phyloP scores from a whole-genome alignment of 2,797 vertebrate species.

The Vespertilio murinus region DNA sequence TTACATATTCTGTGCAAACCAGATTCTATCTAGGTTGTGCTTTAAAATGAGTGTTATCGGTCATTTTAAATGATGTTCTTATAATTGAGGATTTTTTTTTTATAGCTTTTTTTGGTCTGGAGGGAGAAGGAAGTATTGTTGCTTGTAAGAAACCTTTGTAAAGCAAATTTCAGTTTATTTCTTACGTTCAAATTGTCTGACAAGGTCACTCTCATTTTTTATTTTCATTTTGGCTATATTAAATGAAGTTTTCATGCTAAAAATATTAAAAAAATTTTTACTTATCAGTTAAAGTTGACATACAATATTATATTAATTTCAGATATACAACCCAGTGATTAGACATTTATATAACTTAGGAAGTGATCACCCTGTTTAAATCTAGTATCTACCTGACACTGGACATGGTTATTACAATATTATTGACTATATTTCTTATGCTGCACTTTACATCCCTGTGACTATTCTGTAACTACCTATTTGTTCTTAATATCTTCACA shows the following conservation, averaged over 20 bases:
- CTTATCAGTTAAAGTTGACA: neutral
- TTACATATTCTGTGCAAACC: neutral
- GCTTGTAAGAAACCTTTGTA: neutral
- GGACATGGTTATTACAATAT: neutral
- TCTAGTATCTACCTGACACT: neutral
- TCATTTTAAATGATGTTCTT: neutral
- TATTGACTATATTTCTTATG: neutral
- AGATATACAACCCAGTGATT: neutral
- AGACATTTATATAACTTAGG: neutral
- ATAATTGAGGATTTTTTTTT: neutral
- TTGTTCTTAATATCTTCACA: neutral
- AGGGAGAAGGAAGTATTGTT: neutral
- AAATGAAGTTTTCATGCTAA: neutral
- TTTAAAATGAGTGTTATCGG: neutral
- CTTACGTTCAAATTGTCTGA: neutral
- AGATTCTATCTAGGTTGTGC: neutral
- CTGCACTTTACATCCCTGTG: neutral
- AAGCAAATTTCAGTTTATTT: slow-evolving; percentile 23
- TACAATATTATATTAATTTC: neutral
- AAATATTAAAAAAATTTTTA: neutral
- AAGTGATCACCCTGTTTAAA: neutral
- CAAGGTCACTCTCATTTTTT: slow-evolving; percentile 9
- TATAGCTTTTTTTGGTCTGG: neutral
- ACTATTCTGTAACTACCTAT: neutral
- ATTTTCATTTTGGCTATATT: neutral